phyloP scores from a whole-genome alignment of 2,113 vertebrate species.

The Lampris incognitus region DNA sequence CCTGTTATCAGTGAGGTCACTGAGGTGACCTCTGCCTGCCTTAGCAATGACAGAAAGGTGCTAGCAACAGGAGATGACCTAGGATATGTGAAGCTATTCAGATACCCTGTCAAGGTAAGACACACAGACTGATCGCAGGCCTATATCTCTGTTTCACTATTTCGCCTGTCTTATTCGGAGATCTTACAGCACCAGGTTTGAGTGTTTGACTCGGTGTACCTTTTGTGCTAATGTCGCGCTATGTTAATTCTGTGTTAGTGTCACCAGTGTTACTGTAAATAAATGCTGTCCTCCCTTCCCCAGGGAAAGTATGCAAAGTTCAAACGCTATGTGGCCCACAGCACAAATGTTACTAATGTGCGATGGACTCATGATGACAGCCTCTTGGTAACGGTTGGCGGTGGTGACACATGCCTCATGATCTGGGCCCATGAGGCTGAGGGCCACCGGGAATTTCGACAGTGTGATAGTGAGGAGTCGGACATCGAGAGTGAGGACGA shows the following conservation, averaged over 20 bases:
- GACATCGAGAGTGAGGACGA: slow-evolving; percentile 97
- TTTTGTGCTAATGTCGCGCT: slow-evolving; percentile 48
- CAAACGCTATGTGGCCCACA: slow-evolving; percentile 96
- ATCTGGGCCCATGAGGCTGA: slow-evolving; percentile 94
- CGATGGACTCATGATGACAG: slow-evolving; percentile 94
- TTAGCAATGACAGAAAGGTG: slow-evolving; percentile 90
- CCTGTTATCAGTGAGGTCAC: slow-evolving; percentile 95
- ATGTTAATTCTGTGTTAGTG: slow-evolving; percentile 50
- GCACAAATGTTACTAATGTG: slow-evolving; percentile 95
- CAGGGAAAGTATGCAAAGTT: slow-evolving; percentile 97
- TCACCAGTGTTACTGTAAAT: slow-evolving; percentile 34
- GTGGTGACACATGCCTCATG: slow-evolving; percentile 95
- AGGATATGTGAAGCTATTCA: slow-evolving; percentile 97
- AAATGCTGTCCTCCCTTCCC: slow-evolving; percentile 42
- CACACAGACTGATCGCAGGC: background rate
- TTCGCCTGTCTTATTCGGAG: background rate
- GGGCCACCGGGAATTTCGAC: slow-evolving; percentile 86
- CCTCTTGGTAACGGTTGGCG: slow-evolving; percentile 91
- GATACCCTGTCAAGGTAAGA: slow-evolving; percentile 94
- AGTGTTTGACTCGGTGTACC: background rate
- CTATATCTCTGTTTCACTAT: background rate
- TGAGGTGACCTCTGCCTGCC: slow-evolving; percentile 91
- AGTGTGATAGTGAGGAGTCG: slow-evolving; percentile 96
- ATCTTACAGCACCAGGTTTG: background rate
- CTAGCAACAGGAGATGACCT: slow-evolving; percentile 97